Evolutionary conservation across 2,113 vertebrate species (phyloP).

Genomic region (Myodes glareolus): DNA sequence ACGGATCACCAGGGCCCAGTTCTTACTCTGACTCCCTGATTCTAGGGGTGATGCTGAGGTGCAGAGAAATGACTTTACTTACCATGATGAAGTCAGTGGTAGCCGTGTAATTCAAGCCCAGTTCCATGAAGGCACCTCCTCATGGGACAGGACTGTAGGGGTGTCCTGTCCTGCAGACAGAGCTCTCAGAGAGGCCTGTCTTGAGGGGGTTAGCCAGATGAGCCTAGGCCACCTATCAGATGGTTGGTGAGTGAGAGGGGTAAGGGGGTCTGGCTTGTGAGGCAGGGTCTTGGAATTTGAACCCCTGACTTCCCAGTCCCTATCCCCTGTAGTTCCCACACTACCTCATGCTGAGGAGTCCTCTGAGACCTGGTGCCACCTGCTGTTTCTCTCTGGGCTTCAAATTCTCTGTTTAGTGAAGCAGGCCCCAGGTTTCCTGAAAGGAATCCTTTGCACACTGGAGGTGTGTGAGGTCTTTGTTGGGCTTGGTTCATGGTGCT

Average conservation of each 20-base stretch:
- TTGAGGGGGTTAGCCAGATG: background rate
- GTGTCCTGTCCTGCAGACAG: background rate
- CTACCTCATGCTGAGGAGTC: background rate
- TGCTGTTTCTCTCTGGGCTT: background rate
- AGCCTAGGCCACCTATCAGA: background rate
- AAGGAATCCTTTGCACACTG: background rate
- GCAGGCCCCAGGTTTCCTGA: background rate
- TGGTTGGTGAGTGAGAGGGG: no score
- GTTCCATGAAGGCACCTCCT: background rate
- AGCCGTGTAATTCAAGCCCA: background rate
- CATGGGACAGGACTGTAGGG: background rate
- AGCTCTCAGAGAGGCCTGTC: background rate
- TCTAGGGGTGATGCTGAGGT: background rate
- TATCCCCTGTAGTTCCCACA: background rate
- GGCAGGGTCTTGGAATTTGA: background rate
- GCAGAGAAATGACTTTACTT: background rate
- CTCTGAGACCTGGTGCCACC: background rate
- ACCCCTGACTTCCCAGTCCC: background rate
- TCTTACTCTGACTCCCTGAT: background rate
- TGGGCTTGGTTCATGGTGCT: background rate
- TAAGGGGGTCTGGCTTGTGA: background rate
- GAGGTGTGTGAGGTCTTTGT: background rate
- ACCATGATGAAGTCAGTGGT: background rate
- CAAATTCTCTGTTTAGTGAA: background rate
- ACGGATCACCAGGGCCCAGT: background rate